Percentiles rank a stretch among this genome's conserved stretches.
Conservation (phyloP, 2,113 vertebrate species). For the Python bivittatus region DNA sequence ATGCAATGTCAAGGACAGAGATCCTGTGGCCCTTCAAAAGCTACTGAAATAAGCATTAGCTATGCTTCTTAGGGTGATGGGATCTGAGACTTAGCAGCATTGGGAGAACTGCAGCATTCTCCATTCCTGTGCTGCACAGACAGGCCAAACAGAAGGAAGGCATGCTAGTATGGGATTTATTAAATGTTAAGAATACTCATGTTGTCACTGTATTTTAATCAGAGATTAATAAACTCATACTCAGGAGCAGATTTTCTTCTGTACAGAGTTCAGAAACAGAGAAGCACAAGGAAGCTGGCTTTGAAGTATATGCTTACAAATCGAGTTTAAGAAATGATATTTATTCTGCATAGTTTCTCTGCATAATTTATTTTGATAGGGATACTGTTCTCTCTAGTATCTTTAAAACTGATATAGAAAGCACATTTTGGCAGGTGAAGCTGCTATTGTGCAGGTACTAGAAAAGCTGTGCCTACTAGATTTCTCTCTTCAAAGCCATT, state of each 20-base stretch:
- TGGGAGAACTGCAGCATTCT: neutral
- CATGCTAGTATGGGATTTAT: neutral
- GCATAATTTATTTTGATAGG: neutral
- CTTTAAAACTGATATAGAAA: neutral
- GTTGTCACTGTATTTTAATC: neutral
- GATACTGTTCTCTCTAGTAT: neutral
- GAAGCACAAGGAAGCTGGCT: neutral
- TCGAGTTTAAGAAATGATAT: neutral
- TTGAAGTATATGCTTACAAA: neutral
- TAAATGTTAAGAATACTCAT: neutral
- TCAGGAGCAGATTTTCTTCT: neutral
- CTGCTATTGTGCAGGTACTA: neutral
- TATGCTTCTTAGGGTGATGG: neutral
- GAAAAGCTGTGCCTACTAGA: neutral
- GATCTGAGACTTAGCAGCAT: neutral
- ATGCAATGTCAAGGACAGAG: neutral
- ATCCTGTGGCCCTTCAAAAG: neutral
- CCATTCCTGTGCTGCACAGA: neutral
- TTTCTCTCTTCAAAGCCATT: neutral
- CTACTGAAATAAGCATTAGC: neutral
- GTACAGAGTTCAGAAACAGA: neutral
- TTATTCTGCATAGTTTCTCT: neutral
- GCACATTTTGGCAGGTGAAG: neutral
- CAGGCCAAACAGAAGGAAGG: neutral
- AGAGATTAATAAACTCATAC: neutral